Conservation (phyloP, 2,888 invertebrate species). For the Drosophila lacicola region DNA sequence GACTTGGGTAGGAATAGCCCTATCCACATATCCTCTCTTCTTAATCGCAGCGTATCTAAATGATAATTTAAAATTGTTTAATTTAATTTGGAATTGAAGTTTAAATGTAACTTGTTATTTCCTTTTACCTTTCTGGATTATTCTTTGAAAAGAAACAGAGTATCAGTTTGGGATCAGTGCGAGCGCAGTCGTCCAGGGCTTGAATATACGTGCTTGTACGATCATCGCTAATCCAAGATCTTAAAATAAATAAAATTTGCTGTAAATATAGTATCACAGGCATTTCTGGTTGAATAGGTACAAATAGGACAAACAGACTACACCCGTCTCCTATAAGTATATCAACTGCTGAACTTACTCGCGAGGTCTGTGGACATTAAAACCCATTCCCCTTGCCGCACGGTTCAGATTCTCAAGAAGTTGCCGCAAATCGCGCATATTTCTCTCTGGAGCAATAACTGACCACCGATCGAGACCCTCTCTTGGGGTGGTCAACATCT, state of each 20-base stretch:
- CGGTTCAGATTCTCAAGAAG: conserved; percentile 80
- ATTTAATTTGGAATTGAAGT: too few species aligned
- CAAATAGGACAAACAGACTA: too few species aligned
- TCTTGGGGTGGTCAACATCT: conserved; percentile 84
- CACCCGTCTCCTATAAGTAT: too few species aligned
- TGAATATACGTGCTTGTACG: conserved; percentile 87
- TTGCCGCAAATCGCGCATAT: conserved; percentile 55
- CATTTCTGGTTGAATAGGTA: too few species aligned
- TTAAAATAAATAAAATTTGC: conserved; percentile 32
- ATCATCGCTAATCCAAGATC: conserved; percentile 86
- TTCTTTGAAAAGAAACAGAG: conserved; percentile 90
- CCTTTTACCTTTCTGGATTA: conserved; percentile 87
- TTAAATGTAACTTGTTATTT: neutral
- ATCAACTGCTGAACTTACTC: conserved; percentile 64
- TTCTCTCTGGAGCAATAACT: conserved; percentile 81
- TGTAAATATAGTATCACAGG: neutral
- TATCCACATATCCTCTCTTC: conserved; percentile 92
- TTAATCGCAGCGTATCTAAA: conserved; percentile 92
- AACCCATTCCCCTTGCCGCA: conserved; percentile 85
- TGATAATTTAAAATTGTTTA: neutral
- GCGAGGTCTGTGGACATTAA: conserved; percentile 84
- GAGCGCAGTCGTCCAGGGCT: conserved; percentile 87
- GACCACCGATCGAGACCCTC: conserved; percentile 85
- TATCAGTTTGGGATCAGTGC: conserved; percentile 88
- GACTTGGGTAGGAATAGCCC: conserved; percentile 90